phyloP scores from a whole-genome alignment of 1,140 invertebrate genomes.

The Drosophila cardini region DNA sequence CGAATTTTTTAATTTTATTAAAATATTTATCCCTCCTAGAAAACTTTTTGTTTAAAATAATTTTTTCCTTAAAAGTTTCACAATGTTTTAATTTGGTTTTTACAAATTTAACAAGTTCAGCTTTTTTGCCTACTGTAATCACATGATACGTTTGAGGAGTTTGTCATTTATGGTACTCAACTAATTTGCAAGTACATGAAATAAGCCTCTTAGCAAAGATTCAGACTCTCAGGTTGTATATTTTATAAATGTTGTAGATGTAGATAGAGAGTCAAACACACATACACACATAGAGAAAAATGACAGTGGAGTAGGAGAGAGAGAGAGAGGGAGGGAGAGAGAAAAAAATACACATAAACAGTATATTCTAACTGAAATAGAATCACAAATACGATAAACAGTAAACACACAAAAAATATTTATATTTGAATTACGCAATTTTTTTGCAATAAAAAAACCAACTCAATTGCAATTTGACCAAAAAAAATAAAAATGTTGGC shows the following conservation, averaged over 20 bases:
- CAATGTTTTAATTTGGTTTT: too few relatives aligned
- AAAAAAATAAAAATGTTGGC: slow-evolving; percentile 23
- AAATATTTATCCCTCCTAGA: too few relatives aligned
- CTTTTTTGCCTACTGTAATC: not conserved
- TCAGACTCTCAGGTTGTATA: not conserved
- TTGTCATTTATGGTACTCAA: slow-evolving; percentile 1
- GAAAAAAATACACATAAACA: slow-evolving; percentile 1
- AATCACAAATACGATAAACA: slow-evolving; percentile 17
- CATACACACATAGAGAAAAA: not conserved
- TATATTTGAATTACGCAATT: not conserved
- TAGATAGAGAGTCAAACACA: not conserved
- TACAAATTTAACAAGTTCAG: too few relatives aligned
- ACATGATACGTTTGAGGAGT: not conserved
- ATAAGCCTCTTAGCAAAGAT: not conserved
- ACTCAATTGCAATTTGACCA: not conserved
- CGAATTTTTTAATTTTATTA: too few relatives aligned
- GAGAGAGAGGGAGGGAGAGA: not conserved
- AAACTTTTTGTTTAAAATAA: too few relatives aligned
- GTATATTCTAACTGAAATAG: slow-evolving; percentile 7
- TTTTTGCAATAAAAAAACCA: not conserved
- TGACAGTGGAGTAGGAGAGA: not conserved
- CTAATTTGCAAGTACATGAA: slow-evolving; percentile 3
- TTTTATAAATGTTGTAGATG: not conserved
- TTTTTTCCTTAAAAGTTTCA: too few relatives aligned
- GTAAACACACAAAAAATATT: slow-evolving; percentile 13